A percentile compares a stretch with the other conserved stretches of the same genome.
Evolutionary conservation across 2,888 invertebrate species (phyloP).

Genomic region (Poecilus cupreus): DNA sequence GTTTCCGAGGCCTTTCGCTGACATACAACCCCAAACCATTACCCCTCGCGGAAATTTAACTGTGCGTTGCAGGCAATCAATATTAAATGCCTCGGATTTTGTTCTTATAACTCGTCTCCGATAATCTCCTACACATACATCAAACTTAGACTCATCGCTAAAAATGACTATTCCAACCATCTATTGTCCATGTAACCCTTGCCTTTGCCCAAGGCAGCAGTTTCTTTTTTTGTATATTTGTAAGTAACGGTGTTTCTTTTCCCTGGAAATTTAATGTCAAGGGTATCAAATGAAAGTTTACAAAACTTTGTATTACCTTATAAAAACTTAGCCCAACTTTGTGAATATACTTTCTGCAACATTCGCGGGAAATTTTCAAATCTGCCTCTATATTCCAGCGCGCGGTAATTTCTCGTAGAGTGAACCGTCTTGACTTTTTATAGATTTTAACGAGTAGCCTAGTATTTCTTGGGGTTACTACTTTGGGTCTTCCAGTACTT

Average conservation of each 20-base stretch:
- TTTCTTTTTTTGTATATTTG: too few species aligned
- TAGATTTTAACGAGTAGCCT: too few species aligned
- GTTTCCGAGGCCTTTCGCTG: conserved; percentile 29
- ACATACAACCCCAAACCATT: conserved; percentile 55
- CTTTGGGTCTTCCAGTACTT: too few species aligned
- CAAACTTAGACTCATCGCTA: conserved; percentile 54
- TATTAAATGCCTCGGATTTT: conserved; percentile 23
- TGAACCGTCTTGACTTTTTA: background rate
- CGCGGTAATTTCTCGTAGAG: background rate
- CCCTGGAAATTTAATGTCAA: too few species aligned
- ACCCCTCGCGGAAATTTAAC: conserved; percentile 18
- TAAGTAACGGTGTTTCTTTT: too few species aligned
- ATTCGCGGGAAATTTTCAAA: background rate
- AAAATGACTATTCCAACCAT: conserved; percentile 37
- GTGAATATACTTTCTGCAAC: background rate
- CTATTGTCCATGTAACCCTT: too few species aligned
- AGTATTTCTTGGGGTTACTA: too few species aligned
- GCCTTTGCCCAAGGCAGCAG: too few species aligned
- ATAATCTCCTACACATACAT: conserved; percentile 38
- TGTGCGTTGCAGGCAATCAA: conserved; percentile 33
- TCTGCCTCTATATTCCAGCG: background rate
- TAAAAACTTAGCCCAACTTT: background rate
- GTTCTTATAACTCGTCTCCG: conserved; percentile 1
- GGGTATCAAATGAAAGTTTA: too few species aligned
- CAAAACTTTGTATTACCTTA: background rate